phyloP scores from a whole-genome alignment of 2,888 invertebrate genomes.

The Drosophila villosipedis region DNA sequence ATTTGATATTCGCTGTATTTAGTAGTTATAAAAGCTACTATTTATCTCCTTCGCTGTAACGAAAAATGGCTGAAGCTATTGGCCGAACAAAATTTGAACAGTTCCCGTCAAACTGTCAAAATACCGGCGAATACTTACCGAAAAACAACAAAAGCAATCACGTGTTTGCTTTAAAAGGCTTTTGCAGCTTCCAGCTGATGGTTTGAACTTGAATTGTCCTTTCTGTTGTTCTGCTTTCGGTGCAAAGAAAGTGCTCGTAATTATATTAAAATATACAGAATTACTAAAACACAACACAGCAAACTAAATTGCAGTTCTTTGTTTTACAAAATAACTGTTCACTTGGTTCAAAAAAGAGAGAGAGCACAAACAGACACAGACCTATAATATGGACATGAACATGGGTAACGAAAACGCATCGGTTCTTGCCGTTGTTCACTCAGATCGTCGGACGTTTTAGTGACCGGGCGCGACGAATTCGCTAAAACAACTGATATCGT shows the following conservation, averaged over 20 bases:
- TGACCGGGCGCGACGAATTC: slow-evolving; percentile 79
- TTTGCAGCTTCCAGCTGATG: slow-evolving; percentile 57
- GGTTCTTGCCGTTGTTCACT: slow-evolving; percentile 23
- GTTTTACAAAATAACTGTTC: slow-evolving; percentile 33
- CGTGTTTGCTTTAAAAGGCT: slow-evolving; percentile 28
- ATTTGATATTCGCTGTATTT: background rate
- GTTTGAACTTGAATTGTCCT: slow-evolving; percentile 74
- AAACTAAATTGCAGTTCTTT: slow-evolving; percentile 67
- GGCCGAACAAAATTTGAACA: slow-evolving; percentile 6
- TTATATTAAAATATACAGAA: slow-evolving; percentile 61
- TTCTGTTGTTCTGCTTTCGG: slow-evolving; percentile 30
- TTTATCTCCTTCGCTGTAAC: slow-evolving; percentile 11
- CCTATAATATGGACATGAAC: slow-evolving; percentile 32
- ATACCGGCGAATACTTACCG: slow-evolving; percentile 60
- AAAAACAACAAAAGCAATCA: slow-evolving; percentile 36
- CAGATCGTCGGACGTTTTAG: slow-evolving; percentile 31
- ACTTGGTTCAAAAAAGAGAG: slow-evolving; percentile 13
- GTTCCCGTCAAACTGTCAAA: slow-evolving; percentile 41
- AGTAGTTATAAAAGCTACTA: background rate
- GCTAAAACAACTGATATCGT: slow-evolving; percentile 80
- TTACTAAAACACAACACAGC: slow-evolving; percentile 12
- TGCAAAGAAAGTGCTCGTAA: slow-evolving; percentile 62
- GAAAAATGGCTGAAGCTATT: slow-evolving; percentile 1
- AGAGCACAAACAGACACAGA: slow-evolving; percentile 28
- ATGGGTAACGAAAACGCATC: slow-evolving; percentile 38